A percentile compares a stretch with the other conserved stretches of the same genome.
These are phyloP conservation scores for Lepus townsendii DNA, from an alignment of 2,797 vertebrate genomes.

Conservation along the genomic window DNA sequence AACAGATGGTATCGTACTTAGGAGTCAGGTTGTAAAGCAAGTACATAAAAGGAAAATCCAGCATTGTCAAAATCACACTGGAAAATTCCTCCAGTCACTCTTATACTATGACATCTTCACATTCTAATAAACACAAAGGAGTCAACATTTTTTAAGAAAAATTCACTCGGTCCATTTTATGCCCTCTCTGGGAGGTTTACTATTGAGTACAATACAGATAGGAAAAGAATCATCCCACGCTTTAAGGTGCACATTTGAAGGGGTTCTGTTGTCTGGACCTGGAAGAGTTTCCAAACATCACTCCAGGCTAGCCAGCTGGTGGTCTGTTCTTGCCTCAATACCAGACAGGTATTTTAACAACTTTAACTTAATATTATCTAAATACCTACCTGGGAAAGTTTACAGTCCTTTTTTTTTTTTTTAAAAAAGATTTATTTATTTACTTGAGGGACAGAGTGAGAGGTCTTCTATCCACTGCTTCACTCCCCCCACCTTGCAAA, in stretches of 20 bases:
- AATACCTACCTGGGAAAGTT: neutral
- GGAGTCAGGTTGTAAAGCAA: neutral
- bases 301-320: neutral
- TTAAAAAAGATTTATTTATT: too few relatives aligned
- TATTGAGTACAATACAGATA: neutral
- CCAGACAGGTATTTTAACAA: neutral
- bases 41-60: neutral
- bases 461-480: too few relatives aligned
- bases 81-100: neutral
- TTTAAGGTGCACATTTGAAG: neutral
- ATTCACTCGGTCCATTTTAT: neutral
- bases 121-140: neutral
- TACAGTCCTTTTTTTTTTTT: neutral
- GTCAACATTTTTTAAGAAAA: neutral
- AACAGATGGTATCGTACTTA: too few relatives aligned
- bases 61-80: neutral
- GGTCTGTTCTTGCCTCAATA: neutral
- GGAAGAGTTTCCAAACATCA: neutral
- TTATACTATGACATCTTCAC: neutral
- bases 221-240: neutral
- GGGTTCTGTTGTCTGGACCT: neutral
- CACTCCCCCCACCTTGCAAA: too few relatives aligned
- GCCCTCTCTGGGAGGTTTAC: neutral
- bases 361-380: neutral
- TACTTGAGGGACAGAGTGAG: too few relatives aligned